A percentile compares a stretch with the other conserved stretches of the same genome.
Evolutionary conservation across 1,140 invertebrate species (phyloP).

Genomic region (Parasteatoda tepidariorum): DNA sequence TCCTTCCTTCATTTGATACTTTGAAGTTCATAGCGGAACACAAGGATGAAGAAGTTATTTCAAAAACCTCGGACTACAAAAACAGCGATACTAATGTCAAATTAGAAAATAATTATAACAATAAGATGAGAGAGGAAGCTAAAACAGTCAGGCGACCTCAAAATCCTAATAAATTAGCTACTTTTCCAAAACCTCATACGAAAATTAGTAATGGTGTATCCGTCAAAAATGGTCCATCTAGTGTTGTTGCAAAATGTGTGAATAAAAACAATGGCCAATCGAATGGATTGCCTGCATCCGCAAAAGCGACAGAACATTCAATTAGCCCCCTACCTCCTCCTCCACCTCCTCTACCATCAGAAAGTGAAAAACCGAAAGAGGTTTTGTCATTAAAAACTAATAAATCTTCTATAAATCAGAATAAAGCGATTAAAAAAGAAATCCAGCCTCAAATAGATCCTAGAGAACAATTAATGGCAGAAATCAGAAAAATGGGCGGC

Average conservation of each 20-base stretch:
- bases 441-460: conserved; percentile 21
- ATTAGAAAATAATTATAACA: neutral
- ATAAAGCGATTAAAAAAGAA: neutral
- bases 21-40: conserved; percentile 34
- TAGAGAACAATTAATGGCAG: conserved; percentile 54
- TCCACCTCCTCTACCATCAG: conserved; percentile 25
- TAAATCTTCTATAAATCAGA: neutral
- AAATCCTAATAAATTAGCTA: neutral
- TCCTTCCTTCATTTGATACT: conserved; percentile 43
- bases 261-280: too few relatives aligned
- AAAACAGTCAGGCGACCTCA: neutral
- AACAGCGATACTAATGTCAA: neutral
- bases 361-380: neutral
- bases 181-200: neutral
- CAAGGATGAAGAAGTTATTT: neutral
- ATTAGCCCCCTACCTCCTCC: conserved; percentile 8
- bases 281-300: neutral
- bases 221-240: neutral
- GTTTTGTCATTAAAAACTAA: neutral
- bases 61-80: neutral
- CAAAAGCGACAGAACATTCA: neutral
- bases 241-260: neutral
- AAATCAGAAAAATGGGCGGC: conserved; percentile 58
- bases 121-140: neutral
- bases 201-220: neutral